phyloP scores from a whole-genome alignment of 2,113 vertebrate genomes.

The Phyllostomus discolor region DNA sequence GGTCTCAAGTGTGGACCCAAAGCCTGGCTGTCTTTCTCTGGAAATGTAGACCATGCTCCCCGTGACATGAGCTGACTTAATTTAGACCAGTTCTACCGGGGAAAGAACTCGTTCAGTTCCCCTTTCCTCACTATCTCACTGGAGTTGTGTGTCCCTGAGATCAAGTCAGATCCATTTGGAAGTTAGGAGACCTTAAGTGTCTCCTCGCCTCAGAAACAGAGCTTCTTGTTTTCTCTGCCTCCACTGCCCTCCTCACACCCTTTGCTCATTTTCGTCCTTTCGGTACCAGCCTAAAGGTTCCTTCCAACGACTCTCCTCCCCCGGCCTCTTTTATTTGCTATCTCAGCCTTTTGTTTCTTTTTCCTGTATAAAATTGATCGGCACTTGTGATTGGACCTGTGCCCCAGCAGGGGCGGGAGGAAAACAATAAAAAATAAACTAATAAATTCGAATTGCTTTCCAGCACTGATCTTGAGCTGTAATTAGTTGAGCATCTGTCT shows the following conservation, averaged over 20 bases:
- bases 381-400: background rate
- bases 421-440: background rate
- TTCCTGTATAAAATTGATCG: background rate
- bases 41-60: background rate
- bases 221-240: background rate
- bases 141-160: background rate
- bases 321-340: background rate
- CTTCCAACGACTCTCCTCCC: background rate
- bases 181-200: background rate
- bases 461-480: background rate
- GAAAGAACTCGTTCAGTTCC: background rate
- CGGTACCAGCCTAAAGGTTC: background rate
- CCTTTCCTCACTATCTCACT: background rate
- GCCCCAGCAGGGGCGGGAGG: background rate
- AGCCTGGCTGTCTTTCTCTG: background rate
- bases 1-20: background rate
- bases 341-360: background rate
- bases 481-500: background rate
- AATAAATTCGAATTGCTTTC: background rate
- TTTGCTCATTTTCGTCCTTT: background rate
- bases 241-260: background rate
- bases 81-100: background rate
- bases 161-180: background rate
- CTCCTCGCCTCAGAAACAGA: background rate
- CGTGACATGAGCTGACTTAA: background rate